Percentiles rank a stretch among this genome's conserved stretches.
phyloP scores from a whole-genome alignment of 2,888 invertebrate species.

The Sipunculus nudus region DNA sequence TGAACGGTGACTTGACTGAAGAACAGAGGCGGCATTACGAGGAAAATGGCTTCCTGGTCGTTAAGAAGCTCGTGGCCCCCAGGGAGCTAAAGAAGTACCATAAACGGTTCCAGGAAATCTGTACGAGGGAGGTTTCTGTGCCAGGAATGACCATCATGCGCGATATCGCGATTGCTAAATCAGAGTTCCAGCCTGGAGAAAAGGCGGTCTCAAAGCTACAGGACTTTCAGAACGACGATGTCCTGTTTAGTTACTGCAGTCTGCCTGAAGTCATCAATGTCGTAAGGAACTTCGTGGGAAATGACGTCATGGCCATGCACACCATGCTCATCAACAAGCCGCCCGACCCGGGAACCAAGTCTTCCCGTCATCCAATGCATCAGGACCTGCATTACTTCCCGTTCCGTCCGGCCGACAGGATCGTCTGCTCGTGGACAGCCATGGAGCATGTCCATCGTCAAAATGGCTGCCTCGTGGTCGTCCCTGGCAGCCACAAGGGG shows the following conservation, averaged over 20 bases:
- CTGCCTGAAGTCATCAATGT: conserved; percentile 69
- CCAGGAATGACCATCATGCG: conserved; percentile 74
- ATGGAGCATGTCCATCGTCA: conserved; percentile 78
- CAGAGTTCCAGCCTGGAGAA: conserved; percentile 73
- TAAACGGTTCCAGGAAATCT: conserved; percentile 77
- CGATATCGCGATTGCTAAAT: conserved; percentile 74
- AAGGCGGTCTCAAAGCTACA: conserved; percentile 80
- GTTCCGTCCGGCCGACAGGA: conserved; percentile 81
- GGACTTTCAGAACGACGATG: conserved; percentile 79
- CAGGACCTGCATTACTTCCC: conserved; percentile 90
- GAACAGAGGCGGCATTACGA: conserved; percentile 79
- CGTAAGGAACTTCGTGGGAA: conserved; percentile 78
- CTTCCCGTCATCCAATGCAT: conserved; percentile 68
- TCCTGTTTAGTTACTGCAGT: conserved; percentile 76
- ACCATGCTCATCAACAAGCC: conserved; percentile 87
- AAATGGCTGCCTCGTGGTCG: conserved; percentile 84
- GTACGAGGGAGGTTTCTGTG: conserved; percentile 72
- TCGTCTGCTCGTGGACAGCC: conserved; percentile 90
- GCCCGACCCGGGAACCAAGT: conserved; percentile 75
- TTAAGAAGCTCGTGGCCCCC: conserved; percentile 76
- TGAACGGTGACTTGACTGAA: conserved; percentile 65
- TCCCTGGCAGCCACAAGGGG: conserved; percentile 80
- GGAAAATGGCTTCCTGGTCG: conserved; percentile 81
- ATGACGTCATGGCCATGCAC: conserved; percentile 79
- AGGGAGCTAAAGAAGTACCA: conserved; percentile 73